Base-by-base conservation (phyloP, 2,888 invertebrate genomes). In the Drymonia ruficornis region DNA sequence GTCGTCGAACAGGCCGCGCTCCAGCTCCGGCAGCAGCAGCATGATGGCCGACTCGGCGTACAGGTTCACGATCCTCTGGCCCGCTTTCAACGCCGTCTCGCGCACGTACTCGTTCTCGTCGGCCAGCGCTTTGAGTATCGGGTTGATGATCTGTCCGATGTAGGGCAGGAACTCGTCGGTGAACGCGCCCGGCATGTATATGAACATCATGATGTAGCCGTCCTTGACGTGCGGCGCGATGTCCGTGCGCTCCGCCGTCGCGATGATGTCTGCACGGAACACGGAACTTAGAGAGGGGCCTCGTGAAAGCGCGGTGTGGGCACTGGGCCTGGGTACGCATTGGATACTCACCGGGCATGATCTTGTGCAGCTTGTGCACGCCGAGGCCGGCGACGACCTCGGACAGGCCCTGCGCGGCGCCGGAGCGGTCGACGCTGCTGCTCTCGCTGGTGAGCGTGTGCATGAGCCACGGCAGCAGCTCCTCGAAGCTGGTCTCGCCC, bases 141-240 rank as follows among this genome's bases (percentile, higher is more conserved):
- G 98, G 84, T 98, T 99, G 76, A 99, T 98, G 73, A 99, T 99
- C 83, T 98, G 97, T 0, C 99, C 97, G 77, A 99, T 97, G 89
- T 99, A 99, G 0, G 97, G 97, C 1, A 97, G 96, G 89, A 99
- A 99, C 81, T 98, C 98, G 63, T 96, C 96, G 7, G 98, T 98
- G 91, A 99, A 99, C 12, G 99, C 98, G 59, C 96, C 96, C 2
- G 99, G 99, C 96, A 99, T 97, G 91, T 99, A 99, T 79, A 99
- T 99, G 87, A 99, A 99, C 98, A 99, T 98, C 98, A 99, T 99
- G 61, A 99, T 99, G 92, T 99, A 99, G 44, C 99, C 99, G 91
- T 99, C 99, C 79, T 99, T 98, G 1, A 99, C 99, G 87, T 99
- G 98, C 0, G 99, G 97, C 7, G 98, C 97, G 73, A 98, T 97